Evolutionary conservation across 2,888 invertebrate genomes (phyloP).

Genomic region (Drosophila borealis): DNA sequence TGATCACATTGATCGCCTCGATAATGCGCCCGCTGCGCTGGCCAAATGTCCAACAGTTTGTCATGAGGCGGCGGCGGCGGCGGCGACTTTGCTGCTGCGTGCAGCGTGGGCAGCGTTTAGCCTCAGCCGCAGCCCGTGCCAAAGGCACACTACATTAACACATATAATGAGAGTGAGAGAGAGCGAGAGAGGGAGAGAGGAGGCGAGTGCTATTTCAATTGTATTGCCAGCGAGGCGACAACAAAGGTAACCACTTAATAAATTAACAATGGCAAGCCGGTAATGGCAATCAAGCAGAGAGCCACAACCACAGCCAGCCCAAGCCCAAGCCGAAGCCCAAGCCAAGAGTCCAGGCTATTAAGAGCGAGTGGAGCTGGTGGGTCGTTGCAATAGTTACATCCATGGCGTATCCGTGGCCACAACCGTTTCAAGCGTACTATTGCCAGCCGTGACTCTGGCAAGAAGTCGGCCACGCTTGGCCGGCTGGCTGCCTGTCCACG

Average conservation of each 20-base stretch:
- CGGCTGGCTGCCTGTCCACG: slow-evolving; percentile 12
- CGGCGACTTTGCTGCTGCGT: neutral
- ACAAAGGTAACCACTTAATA: slow-evolving; percentile 77
- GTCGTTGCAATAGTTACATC: slow-evolving; percentile 19
- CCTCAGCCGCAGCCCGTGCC: slow-evolving; percentile 31
- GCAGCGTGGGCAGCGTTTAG: slow-evolving; percentile 67
- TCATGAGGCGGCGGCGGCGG: slow-evolving; percentile 27
- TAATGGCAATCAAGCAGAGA: slow-evolving; percentile 65
- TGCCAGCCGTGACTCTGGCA: slow-evolving; percentile 72
- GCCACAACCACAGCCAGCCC: neutral
- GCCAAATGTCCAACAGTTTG: slow-evolving; percentile 55
- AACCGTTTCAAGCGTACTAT: slow-evolving; percentile 57
- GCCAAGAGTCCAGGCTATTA: slow-evolving; percentile 27
- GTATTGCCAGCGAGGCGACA: slow-evolving; percentile 62
- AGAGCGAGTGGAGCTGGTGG: slow-evolving; percentile 21
- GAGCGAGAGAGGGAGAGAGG: neutral
- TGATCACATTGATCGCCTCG: slow-evolving; percentile 12
- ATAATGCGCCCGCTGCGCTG: slow-evolving; percentile 54
- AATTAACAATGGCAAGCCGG: slow-evolving; percentile 72
- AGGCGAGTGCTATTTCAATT: slow-evolving; percentile 49
- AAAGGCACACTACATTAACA: slow-evolving; percentile 33
- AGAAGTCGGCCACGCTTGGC: slow-evolving; percentile 71
- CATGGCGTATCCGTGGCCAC: slow-evolving; percentile 55
- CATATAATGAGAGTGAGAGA: slow-evolving; percentile 18
- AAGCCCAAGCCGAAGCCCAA: neutral